Conservation (phyloP, 1,140 invertebrate genomes). For the Lasaia peninsularis region DNA sequence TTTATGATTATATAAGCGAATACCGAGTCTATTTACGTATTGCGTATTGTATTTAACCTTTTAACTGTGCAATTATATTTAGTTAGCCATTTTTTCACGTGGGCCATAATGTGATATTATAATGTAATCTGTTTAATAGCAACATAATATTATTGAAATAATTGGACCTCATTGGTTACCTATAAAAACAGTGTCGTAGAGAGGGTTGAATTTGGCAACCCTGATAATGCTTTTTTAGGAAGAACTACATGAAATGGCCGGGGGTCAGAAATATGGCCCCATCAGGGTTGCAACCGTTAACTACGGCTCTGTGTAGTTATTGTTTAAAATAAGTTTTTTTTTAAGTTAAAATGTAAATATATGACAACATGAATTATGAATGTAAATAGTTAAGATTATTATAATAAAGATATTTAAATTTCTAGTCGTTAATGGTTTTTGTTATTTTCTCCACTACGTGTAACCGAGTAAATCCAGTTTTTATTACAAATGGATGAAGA, state of each 20-base stretch:
- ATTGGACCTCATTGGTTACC: background rate
- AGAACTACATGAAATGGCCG: too few species aligned
- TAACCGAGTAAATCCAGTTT: too few species aligned
- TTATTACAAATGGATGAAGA: too few species aligned
- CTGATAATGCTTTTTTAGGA: too few species aligned
- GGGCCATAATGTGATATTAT: slow-evolving; percentile 10
- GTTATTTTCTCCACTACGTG: slow-evolving; percentile 22
- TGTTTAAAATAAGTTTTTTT: background rate
- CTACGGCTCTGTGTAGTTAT: background rate
- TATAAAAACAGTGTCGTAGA: too few species aligned
- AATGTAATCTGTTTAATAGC: slow-evolving; percentile 3
- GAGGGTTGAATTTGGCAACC: too few species aligned
- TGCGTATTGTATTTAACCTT: too few species aligned
- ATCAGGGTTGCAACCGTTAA: too few species aligned
- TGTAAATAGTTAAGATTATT: slow-evolving; percentile 20
- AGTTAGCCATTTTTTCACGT: background rate
- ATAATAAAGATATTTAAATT: slow-evolving; percentile 31
- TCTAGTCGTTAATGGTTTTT: slow-evolving; percentile 38
- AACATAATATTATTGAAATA: background rate
- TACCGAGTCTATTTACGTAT: too few species aligned
- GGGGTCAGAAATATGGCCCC: too few species aligned
- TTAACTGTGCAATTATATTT: background rate
- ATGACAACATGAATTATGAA: background rate
- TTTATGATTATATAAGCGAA: too few species aligned
- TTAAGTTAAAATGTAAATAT: slow-evolving; percentile 11